A percentile compares a stretch with the other conserved stretches of the same genome.
Evolutionary conservation across 2,888 invertebrate genomes (phyloP).

Genomic region (Crematogaster levior): DNA sequence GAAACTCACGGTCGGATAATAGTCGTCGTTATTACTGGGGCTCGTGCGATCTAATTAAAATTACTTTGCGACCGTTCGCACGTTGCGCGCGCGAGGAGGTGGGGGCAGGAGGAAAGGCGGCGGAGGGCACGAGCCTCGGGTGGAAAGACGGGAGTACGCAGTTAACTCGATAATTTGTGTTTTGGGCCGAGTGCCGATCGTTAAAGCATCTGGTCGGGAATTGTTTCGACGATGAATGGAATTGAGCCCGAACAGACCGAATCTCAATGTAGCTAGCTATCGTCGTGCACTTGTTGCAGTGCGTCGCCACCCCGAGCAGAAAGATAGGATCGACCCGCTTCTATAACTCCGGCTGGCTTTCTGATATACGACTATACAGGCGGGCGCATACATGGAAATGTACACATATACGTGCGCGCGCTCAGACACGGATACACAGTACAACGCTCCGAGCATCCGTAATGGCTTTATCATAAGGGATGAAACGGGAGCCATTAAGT

Average conservation of each 20-base stretch:
- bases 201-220: slow-evolving; percentile 74
- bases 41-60: slow-evolving; percentile 70
- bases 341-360: slow-evolving; percentile 73
- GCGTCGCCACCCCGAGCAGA: slow-evolving; percentile 75
- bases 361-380: slow-evolving; percentile 68
- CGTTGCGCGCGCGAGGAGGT: slow-evolving; percentile 33
- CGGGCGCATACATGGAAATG: slow-evolving; percentile 4
- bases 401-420: neutral
- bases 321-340: slow-evolving; percentile 77
- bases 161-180: slow-evolving; percentile 77
- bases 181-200: slow-evolving; percentile 72
- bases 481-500: slow-evolving; percentile 58
- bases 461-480: slow-evolving; percentile 74
- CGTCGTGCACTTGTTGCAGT: slow-evolving; percentile 77
- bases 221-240: slow-evolving; percentile 77
- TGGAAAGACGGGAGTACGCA: slow-evolving; percentile 35
- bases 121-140: slow-evolving; percentile 1
- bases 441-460: slow-evolving; percentile 67
- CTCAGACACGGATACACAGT: slow-evolving; percentile 7
- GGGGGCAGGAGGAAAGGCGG: slow-evolving; percentile 50
- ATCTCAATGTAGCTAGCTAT: slow-evolving; percentile 75
- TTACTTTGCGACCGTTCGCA: slow-evolving; percentile 68
- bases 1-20: slow-evolving; percentile 53
- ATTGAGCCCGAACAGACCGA: slow-evolving; percentile 73
- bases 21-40: slow-evolving; percentile 51